phyloP scores from a whole-genome alignment of 1,140 invertebrate species.

The Danaus plexippus region DNA sequence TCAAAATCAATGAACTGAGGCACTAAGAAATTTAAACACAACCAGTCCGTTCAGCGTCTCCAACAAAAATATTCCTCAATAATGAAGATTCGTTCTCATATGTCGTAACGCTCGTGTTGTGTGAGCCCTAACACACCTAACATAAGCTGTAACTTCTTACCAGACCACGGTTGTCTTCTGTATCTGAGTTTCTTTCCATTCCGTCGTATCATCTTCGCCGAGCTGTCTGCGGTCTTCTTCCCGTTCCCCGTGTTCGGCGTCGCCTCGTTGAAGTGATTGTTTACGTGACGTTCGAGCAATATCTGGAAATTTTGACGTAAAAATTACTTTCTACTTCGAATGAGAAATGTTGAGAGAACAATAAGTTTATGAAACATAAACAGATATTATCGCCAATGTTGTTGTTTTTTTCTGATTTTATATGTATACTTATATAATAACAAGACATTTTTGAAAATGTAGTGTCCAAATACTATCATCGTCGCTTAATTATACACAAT shows the following conservation, averaged over 20 bases:
- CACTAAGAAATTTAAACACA: no score
- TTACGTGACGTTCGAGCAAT: slow-evolving; percentile 92
- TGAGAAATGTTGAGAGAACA: neutral
- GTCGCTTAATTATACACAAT: slow-evolving; percentile 9
- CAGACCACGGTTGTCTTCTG: slow-evolving; percentile 86
- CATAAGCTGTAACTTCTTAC: slow-evolving; percentile 54
- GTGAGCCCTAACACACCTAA: no score
- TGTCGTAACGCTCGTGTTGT: no score
- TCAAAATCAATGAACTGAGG: no score
- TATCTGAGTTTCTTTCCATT: slow-evolving; percentile 90
- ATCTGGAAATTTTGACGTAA: slow-evolving; percentile 73
- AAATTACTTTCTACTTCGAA: slow-evolving; percentile 7
- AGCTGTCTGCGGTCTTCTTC: slow-evolving; percentile 76
- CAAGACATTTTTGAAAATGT: neutral
- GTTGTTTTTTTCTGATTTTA: no score
- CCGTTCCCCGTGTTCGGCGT: slow-evolving; percentile 67
- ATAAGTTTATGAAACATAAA: neutral
- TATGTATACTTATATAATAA: neutral
- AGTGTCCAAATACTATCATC: neutral
- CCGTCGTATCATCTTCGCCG: slow-evolving; percentile 84
- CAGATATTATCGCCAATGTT: neutral
- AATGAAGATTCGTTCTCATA: no score
- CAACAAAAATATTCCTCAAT: no score
- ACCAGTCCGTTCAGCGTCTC: no score
- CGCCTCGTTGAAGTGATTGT: slow-evolving; percentile 88